These are phyloP conservation scores for Microplitis demolitor DNA, from an alignment of 1,140 invertebrate genomes.

Conservation along the genomic window DNA sequence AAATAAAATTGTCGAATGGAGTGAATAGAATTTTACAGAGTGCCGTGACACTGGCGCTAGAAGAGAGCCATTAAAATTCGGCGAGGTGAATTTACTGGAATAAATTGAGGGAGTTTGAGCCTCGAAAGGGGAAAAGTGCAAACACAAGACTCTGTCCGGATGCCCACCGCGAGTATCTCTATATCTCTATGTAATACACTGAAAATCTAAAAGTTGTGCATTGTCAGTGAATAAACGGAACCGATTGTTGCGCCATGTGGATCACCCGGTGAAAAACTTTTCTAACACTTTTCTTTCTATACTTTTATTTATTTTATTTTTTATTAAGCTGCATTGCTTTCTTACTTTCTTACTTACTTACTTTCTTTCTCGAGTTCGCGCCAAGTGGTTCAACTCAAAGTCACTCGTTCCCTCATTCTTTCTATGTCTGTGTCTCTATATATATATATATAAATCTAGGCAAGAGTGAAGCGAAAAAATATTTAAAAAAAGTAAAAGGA, in stretches of 20 bases:
- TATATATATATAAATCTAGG: too few relatives aligned
- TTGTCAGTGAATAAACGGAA: conserved; percentile 55
- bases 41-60: not conserved
- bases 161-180: conserved; percentile 21
- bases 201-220: conserved; percentile 53
- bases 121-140: conserved; percentile 40
- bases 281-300: conserved; percentile 30
- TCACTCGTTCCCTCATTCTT: too few relatives aligned
- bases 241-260: conserved; percentile 51
- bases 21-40: not conserved
- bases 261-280: conserved; percentile 38
- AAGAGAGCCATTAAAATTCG: conserved; percentile 24
- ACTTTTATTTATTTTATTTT: conserved; percentile 13
- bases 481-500: too few relatives aligned
- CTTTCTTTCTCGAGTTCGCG: not conserved
- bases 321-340: not conserved
- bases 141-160: conserved; percentile 35
- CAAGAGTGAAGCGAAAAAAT: too few relatives aligned
- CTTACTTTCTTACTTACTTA: conserved; percentile 1
- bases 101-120: conserved; percentile 51
- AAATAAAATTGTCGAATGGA: not conserved
- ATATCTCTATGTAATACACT: conserved; percentile 28
- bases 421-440: too few relatives aligned
- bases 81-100: conserved; percentile 45
- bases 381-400: not conserved